Evolutionary conservation across 2,888 invertebrate species (phyloP).

Genomic region (Cartodere bifasciata): DNA sequence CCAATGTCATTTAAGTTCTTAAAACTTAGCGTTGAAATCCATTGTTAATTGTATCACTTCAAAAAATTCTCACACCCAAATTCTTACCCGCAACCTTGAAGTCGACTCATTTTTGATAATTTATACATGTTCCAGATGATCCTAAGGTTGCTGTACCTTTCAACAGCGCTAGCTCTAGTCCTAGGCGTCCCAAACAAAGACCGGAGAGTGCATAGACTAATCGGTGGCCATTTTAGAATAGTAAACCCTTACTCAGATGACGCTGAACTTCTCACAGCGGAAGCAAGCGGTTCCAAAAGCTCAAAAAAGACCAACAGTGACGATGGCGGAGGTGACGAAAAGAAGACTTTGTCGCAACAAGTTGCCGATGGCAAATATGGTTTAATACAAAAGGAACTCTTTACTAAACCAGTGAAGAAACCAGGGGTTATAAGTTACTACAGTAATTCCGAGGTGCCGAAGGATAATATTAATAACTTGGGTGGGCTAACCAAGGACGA

Average conservation of each 20-base stretch:
- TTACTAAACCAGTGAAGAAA: slow-evolving; percentile 53
- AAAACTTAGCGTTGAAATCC: too few relatives aligned
- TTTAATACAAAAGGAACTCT: slow-evolving; percentile 74
- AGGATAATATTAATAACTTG: slow-evolving; percentile 65
- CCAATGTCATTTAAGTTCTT: too few relatives aligned
- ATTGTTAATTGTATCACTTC: too few relatives aligned
- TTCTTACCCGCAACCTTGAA: too few relatives aligned
- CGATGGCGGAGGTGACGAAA: slow-evolving; percentile 50
- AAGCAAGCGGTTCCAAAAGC: slow-evolving; percentile 18
- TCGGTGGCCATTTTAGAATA: slow-evolving; percentile 51
- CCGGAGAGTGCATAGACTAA: slow-evolving; percentile 48
- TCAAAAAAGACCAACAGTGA: slow-evolving; percentile 12
- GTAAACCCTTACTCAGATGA: slow-evolving; percentile 30
- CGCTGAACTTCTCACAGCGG: slow-evolving; percentile 18
- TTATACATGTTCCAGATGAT: slow-evolving; percentile 17
- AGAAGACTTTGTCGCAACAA: slow-evolving; percentile 78
- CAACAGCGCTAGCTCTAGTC: slow-evolving; percentile 16
- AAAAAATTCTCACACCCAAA: too few relatives aligned
- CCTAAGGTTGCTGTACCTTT: slow-evolving; percentile 15
- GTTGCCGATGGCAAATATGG: slow-evolving; percentile 85
- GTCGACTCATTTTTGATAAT: too few relatives aligned
- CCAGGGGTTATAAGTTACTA: slow-evolving; percentile 73
- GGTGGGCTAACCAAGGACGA: slow-evolving; percentile 76
- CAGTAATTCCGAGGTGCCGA: slow-evolving; percentile 66
- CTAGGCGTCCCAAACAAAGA: slow-evolving; percentile 18